phyloP scores from a whole-genome alignment of 2,797 vertebrate species.

The Gymnoscopelus microlampas region DNA sequence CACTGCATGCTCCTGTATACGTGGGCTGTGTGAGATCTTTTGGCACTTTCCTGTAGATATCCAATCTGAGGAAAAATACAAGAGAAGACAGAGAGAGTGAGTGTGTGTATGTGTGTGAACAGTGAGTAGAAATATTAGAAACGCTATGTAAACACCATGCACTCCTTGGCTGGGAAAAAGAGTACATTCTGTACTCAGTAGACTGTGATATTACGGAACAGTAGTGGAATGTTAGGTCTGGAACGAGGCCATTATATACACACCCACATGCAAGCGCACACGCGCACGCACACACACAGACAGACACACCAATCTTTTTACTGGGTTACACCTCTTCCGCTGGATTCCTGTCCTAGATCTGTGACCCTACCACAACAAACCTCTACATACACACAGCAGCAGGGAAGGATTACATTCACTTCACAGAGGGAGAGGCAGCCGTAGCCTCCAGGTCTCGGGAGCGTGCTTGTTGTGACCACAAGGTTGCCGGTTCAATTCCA shows the following conservation, averaged over 20 bases:
- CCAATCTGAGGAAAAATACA: slow-evolving; percentile 86
- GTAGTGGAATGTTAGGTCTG: slow-evolving; percentile 80
- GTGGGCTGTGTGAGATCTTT: slow-evolving; percentile 99
- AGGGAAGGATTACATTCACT: background rate
- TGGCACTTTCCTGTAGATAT: slow-evolving; percentile 99
- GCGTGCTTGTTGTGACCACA: too few relatives aligned
- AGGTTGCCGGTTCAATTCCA: too few relatives aligned
- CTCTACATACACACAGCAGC: slow-evolving; percentile 8
- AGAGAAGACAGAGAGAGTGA: slow-evolving; percentile 46
- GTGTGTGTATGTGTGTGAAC: slow-evolving; percentile 13
- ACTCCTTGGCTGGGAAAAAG: slow-evolving; percentile 53
- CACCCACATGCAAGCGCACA: slow-evolving; percentile 15
- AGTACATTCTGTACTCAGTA: slow-evolving; percentile 80
- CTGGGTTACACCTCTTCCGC: slow-evolving; percentile 56
- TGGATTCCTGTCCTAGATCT: slow-evolving; percentile 51
- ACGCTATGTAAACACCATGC: slow-evolving; percentile 67
- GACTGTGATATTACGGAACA: slow-evolving; percentile 72
- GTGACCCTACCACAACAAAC: slow-evolving; percentile 43
- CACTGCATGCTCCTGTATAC: slow-evolving; percentile 98
- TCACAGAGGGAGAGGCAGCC: too few relatives aligned
- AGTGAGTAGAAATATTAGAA: slow-evolving; percentile 22
- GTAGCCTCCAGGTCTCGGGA: too few relatives aligned
- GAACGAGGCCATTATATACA: slow-evolving; percentile 64
- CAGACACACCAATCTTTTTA: slow-evolving; percentile 34
- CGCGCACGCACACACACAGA: slow-evolving; percentile 25